Evolutionary conservation across 2,888 invertebrate genomes (phyloP), one percentile per base, ranked within the genome.

Genomic region (Acanthosepion esculentum): DNA sequence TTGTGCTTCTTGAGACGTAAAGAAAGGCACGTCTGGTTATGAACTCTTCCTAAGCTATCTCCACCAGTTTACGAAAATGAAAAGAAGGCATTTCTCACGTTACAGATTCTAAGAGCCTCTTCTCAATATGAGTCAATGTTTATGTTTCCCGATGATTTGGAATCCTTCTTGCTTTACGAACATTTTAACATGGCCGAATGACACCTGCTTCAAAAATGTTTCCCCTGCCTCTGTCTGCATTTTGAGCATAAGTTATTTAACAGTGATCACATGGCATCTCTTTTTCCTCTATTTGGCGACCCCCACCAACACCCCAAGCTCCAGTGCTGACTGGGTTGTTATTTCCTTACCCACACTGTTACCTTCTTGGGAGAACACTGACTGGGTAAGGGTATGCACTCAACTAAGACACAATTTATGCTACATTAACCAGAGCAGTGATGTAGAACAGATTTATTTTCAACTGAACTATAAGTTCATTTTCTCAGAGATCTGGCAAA

Each of bases 391-490:
- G n/a, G n/a, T 78, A n/a, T 59, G 23, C 59, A 59, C 59, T 59
- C 23, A 59, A 26, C 59, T 23, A 23, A 59, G 78, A n/a, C 78
- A n/a, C 78, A 78, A 12, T 78, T 78, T n/a, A n/a, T n/a, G 78
- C 78, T 78, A 78, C 78, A 78, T 78, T 78, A 78, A 78, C 78
- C n/a, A 78, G n/a, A 78, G n/a, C n/a, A 33, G n/a, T 78, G 12
- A 78, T 78, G 78, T 78, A 78, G 78, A n/a, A n/a, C 78, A 15
- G 78, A 78, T 78, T n/a, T 78, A 78, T 78, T 78, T 78, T n/a
- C 78, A n/a, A n/a, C 78, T 78, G n/a, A 78, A n/a, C 78, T n/a
- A 18, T n/a, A 78, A 78, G 78, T 78, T 78, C 78, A 78, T 78
- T 78, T 41, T 78, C 78, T 78, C 15, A 10, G 78, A n/a, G 78